A percentile compares a stretch with the other conserved stretches of the same genome.
Evolutionary conservation across 2,113 vertebrate genomes (phyloP).

Genomic region (Lepus europaeus): DNA sequence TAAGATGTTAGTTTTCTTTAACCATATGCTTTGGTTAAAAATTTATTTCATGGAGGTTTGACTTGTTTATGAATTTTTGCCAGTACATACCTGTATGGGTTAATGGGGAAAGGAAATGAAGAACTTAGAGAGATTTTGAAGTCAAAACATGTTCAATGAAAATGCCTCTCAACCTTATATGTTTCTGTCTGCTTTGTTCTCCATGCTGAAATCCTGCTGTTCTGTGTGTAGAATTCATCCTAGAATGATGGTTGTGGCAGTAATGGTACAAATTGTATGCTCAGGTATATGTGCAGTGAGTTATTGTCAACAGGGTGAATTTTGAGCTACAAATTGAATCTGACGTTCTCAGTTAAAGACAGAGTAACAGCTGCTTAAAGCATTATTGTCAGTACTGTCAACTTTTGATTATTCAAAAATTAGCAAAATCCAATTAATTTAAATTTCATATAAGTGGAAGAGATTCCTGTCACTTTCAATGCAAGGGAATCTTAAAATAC

Average conservation of each 20-base stretch:
- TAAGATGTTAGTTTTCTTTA: not conserved
- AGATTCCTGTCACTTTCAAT: not conserved
- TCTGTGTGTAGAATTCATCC: not conserved
- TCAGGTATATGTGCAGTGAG: not conserved
- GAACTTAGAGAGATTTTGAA: not conserved
- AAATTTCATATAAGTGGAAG: not conserved
- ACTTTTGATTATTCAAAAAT: slow-evolving; percentile 68
- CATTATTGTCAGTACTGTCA: not conserved
- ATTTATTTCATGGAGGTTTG: not conserved
- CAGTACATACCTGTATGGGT: not conserved
- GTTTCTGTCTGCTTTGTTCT: not conserved
- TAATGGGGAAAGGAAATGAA: not conserved
- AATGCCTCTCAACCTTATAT: not conserved
- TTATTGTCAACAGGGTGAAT: not conserved
- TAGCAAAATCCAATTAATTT: not conserved
- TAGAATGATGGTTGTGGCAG: not conserved
- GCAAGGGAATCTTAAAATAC: not conserved
- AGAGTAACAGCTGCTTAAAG: not conserved
- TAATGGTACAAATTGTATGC: not conserved
- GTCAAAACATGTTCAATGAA: not conserved
- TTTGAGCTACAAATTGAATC: slow-evolving; percentile 27
- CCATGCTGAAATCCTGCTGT: not conserved
- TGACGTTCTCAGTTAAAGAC: not conserved
- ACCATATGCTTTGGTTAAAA: not conserved
- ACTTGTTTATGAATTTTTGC: not conserved